These are phyloP conservation scores for Manis pentadactyla DNA, from an alignment of 2,797 vertebrate genomes.

Conservation along the genomic window DNA sequence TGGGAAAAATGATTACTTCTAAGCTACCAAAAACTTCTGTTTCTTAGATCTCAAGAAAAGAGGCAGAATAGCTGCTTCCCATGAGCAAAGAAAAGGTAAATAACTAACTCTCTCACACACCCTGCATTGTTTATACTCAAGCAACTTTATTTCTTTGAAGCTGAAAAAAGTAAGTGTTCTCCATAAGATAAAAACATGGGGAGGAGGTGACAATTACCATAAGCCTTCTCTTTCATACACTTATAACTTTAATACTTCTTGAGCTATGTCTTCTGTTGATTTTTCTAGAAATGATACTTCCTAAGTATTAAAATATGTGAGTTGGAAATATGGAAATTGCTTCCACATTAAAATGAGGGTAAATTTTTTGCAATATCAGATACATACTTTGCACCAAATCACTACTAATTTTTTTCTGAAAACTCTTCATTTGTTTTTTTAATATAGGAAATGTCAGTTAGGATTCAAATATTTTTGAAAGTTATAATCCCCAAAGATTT, in stretches of 20 bases:
- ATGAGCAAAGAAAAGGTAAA: background rate
- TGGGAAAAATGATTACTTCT: background rate
- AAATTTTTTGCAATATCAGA: background rate
- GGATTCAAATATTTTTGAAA: background rate
- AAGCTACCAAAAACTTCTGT: background rate
- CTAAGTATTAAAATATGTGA: background rate
- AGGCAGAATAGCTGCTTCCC: background rate
- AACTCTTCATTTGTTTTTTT: background rate
- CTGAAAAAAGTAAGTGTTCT: background rate
- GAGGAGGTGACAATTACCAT: background rate
- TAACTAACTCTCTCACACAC: background rate
- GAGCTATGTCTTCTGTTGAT: background rate
- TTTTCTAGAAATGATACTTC: slow-evolving; percentile 13
- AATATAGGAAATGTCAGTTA: background rate
- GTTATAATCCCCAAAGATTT: background rate
- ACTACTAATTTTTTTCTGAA: background rate
- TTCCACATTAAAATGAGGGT: background rate
- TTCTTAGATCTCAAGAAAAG: background rate
- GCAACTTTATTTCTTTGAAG: background rate
- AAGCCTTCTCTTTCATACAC: background rate
- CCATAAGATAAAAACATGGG: background rate
- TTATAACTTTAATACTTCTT: background rate
- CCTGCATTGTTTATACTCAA: background rate
- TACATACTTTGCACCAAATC: background rate
- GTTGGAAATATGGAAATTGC: background rate